Evolutionary conservation across 2,888 invertebrate species (phyloP).

Genomic region (Tethea ocularis): DNA sequence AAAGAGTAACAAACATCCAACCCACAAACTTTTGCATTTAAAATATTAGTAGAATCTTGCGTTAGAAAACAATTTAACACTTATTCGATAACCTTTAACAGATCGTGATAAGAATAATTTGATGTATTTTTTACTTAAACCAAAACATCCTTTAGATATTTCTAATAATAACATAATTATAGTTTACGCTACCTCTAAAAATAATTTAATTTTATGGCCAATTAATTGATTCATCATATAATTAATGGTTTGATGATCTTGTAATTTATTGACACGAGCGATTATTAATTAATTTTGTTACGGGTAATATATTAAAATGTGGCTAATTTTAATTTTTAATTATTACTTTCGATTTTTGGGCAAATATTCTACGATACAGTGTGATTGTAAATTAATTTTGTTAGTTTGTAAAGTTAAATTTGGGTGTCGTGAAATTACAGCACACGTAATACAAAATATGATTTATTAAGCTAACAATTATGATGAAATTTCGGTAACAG

Average conservation of each 20-base stretch:
- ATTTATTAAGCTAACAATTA: no score
- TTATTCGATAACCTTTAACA: constrained; percentile 29
- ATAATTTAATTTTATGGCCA: constrained; percentile 36
- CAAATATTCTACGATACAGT: neutral
- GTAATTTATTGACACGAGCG: constrained; percentile 9
- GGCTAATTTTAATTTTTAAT: neutral
- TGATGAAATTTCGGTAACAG: neutral
- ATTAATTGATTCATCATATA: constrained; percentile 33
- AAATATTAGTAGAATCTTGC: no score
- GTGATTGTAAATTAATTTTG: no score
- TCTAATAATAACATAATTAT: constrained; percentile 26
- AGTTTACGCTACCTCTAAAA: constrained; percentile 28
- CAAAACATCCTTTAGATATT: constrained; percentile 19
- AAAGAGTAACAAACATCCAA: no score
- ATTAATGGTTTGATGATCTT: constrained; percentile 10
- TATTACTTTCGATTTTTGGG: neutral
- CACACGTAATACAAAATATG: no score
- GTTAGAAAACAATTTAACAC: neutral
- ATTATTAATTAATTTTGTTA: neutral
- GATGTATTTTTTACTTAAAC: constrained; percentile 30
- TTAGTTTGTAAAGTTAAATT: no score
- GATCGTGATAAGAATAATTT: neutral
- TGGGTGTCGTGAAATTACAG: no score
- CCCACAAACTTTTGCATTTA: no score
- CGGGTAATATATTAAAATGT: neutral